Evolutionary conservation across 92 coral and sea anemone species (phyloP).

Genomic region (Paramuricea clavata): DNA sequence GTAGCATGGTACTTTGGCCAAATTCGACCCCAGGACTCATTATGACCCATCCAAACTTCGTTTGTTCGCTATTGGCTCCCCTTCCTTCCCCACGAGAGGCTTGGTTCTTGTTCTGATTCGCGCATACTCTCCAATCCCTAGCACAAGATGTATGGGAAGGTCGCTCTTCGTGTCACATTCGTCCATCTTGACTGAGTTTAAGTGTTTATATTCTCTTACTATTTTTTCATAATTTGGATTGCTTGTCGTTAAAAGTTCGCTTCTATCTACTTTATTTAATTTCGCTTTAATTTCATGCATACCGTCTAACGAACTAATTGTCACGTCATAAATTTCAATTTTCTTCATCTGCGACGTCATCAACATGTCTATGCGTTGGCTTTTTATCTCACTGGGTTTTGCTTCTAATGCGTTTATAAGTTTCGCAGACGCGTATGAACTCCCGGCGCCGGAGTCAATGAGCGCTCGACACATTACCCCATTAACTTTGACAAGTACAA

Average conservation of each 20-base stretch:
- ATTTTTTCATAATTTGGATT: no score
- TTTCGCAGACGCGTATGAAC: neutral
- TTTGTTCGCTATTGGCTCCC: neutral
- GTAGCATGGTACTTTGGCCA: neutral
- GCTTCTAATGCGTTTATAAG: neutral
- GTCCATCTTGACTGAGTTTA: neutral
- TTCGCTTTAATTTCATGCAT: no score
- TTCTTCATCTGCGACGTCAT: neutral
- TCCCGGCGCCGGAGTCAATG: no score
- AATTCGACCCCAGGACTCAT: neutral
- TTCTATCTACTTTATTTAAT: no score
- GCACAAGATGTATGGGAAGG: neutral
- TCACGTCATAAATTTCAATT: neutral
- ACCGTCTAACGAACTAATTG: neutral
- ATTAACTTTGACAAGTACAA: neutral
- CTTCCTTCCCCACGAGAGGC: neutral
- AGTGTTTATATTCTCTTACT: neutral
- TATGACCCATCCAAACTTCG: neutral
- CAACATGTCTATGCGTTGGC: neutral
- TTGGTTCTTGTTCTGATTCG: neutral
- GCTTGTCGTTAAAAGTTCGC: no score
- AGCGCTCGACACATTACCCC: neutral
- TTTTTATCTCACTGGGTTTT: neutral
- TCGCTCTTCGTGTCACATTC: neutral
- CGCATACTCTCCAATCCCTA: neutral